These are phyloP conservation scores for Caretta caretta DNA, from an alignment of 2,113 vertebrate genomes.

Conservation along the genomic window DNA sequence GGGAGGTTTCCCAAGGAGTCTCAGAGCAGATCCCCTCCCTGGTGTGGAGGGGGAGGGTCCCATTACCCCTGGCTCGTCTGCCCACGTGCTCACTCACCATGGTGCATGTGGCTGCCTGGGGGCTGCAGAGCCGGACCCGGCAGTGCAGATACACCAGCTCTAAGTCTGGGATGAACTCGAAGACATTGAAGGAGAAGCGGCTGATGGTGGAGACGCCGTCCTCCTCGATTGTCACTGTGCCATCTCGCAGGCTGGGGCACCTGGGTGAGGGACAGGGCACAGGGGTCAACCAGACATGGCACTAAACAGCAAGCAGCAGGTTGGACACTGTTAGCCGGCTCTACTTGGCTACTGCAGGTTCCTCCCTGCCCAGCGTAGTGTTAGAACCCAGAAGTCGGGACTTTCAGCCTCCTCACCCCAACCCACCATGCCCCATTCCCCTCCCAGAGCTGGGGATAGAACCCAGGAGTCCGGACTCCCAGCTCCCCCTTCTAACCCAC, in stretches of 20 bases:
- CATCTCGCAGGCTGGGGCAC: slow-evolving; percentile 71
- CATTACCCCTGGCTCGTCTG: background rate
- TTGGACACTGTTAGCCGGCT: background rate
- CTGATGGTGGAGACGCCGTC: slow-evolving; percentile 70
- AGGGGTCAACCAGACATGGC: background rate
- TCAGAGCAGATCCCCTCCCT: background rate
- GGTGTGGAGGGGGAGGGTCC: background rate
- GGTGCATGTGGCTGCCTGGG: slow-evolving; percentile 47
- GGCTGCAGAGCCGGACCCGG: slow-evolving; percentile 71
- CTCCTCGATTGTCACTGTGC: slow-evolving; percentile 65
- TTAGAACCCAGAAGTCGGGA: background rate
- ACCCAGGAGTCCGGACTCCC: background rate
- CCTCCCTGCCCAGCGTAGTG: background rate
- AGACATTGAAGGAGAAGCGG: slow-evolving; percentile 79
- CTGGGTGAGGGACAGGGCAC: slow-evolving; percentile 38
- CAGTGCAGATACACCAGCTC: slow-evolving; percentile 76
- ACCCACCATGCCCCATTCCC: background rate
- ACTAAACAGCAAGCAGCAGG: background rate
- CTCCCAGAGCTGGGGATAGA: background rate
- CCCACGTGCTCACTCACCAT: slow-evolving; percentile 58
- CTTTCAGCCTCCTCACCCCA: background rate
- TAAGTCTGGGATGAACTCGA: slow-evolving; percentile 59
- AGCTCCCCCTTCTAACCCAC: background rate
- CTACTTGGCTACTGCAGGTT: background rate
- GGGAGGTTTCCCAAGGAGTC: background rate